phyloP scores from a whole-genome alignment of 2,888 invertebrate species.

The Seira ritae region DNA sequence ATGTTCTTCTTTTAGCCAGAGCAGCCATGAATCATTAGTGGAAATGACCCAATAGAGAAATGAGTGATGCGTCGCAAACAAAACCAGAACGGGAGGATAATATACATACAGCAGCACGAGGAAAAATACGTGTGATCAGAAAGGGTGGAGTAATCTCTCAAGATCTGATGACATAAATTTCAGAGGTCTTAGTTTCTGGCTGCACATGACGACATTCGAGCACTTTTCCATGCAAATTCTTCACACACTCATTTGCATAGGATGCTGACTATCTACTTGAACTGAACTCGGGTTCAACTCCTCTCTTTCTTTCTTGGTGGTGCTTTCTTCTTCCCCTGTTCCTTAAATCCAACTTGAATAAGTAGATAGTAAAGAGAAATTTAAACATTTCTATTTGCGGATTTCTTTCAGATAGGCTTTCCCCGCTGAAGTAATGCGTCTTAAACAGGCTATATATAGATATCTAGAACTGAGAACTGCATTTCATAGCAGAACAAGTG shows the following conservation, averaged over 20 bases:
- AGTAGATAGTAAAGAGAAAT: slow-evolving; percentile 3
- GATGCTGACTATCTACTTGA: slow-evolving; percentile 70
- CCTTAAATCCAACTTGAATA: slow-evolving; percentile 13
- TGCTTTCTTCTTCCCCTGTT: slow-evolving; percentile 25
- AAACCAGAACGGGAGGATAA: too few species aligned
- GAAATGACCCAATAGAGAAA: too few species aligned
- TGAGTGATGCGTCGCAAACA: too few species aligned
- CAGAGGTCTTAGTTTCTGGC: slow-evolving; percentile 73
- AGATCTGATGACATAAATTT: slow-evolving; percentile 74
- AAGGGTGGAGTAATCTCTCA: slow-evolving; percentile 74
- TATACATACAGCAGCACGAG: background rate
- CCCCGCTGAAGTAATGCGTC: background rate
- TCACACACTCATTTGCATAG: slow-evolving; percentile 74
- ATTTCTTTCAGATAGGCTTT: slow-evolving; percentile 42
- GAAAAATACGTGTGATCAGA: slow-evolving; percentile 71
- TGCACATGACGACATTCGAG: slow-evolving; percentile 73
- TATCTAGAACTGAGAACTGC: background rate
- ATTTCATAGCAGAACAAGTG: background rate
- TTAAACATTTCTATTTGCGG: slow-evolving; percentile 52
- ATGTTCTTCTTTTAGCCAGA: too few species aligned
- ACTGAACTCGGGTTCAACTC: slow-evolving; percentile 51
- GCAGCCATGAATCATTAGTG: too few species aligned
- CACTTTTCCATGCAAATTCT: slow-evolving; percentile 74
- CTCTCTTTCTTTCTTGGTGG: slow-evolving; percentile 44
- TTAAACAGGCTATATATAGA: background rate